These are phyloP conservation scores for Aphidius gifuensis DNA, from an alignment of 1,140 invertebrate genomes.

Conservation along the genomic window DNA sequence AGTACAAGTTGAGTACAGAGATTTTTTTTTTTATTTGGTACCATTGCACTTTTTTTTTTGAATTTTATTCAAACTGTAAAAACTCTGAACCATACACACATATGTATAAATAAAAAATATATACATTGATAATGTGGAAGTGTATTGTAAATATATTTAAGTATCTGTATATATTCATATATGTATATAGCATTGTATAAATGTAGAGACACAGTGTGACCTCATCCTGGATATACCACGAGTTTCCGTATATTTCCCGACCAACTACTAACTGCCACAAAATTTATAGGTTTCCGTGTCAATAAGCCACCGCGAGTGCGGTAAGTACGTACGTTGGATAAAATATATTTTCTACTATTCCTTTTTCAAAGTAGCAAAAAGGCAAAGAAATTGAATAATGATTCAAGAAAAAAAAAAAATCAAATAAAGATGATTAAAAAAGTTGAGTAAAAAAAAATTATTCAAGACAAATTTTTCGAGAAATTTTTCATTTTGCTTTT, in stretches of 20 bases:
- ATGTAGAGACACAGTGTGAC: slow-evolving; percentile 6
- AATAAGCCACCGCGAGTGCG: slow-evolving; percentile 30
- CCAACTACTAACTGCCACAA: slow-evolving; percentile 15
- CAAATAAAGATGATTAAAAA: not conserved
- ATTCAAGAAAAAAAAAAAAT: not conserved
- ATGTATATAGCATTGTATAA: not conserved
- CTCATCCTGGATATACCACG: not conserved
- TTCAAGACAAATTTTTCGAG: too few species aligned
- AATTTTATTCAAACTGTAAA: slow-evolving; percentile 17
- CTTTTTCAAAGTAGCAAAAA: too few species aligned
- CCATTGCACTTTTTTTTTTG: slow-evolving; percentile 1
- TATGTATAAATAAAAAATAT: not conserved
- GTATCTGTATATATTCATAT: too few species aligned
- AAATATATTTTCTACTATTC: slow-evolving; percentile 5
- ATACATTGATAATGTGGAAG: too few species aligned
- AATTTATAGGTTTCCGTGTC: slow-evolving; percentile 40
- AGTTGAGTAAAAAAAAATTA: too few species aligned
- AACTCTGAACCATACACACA: not conserved
- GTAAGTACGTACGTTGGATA: slow-evolving; percentile 26
- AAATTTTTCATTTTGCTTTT: too few species aligned
- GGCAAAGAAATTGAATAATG: not conserved
- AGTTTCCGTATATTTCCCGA: not conserved
- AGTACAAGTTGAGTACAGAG: slow-evolving; percentile 5
- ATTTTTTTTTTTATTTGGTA: slow-evolving; percentile 3
- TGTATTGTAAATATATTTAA: too few species aligned